Base-by-base conservation (phyloP, 2,888 invertebrate species). In the Rhagonycha fulva region DNA sequence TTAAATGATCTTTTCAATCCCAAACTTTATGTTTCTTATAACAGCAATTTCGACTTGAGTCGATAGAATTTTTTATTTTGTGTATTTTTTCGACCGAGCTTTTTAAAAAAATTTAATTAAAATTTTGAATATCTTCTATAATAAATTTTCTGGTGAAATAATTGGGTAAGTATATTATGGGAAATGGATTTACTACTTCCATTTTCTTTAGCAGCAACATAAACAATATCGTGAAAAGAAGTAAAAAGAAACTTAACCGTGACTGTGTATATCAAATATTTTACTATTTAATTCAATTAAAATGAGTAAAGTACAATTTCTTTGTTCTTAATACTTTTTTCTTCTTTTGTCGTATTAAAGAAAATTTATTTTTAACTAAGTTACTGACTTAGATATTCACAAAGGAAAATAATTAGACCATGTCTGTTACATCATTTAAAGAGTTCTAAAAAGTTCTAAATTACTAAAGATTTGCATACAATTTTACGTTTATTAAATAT, bases 361-460 rank as follows among this genome's bases (percentile, higher is more conserved):
- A 72, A 81, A 80, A 80, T 82, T 81, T 80, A 78, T 81, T 82
- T 81, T 81, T 78, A 82, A 80, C 78, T 80, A 67, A 81, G 79
- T 81, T 82, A 81, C 78, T 75, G 80, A 80, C 76, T 80, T 71
- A 78, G 80, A 81, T 78, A 74, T 80, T 77, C 79, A 80, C 80
- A 82, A 82, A 82, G 78, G 77, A 78, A 82, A 81, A 80, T 82
- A 82, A 82, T 82, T 82, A 81, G 78, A 78, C 77, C 19, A 61
- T 78, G 80, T 80, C 78, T 80, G 77, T 81, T 68, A 71, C 75
- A 76, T 78, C 67, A 63, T 47, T 70, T 71, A 79, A 80, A 80
- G 77, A 74, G 76, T 78, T 77, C 79, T 81, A 77, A 78, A 80
- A 81, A 76, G 78, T 78, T 78, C 75, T 47, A 60, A 70, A 68